Conservation (phyloP, 2,888 invertebrate species). For the Rambutsinella grinnellia region DNA sequence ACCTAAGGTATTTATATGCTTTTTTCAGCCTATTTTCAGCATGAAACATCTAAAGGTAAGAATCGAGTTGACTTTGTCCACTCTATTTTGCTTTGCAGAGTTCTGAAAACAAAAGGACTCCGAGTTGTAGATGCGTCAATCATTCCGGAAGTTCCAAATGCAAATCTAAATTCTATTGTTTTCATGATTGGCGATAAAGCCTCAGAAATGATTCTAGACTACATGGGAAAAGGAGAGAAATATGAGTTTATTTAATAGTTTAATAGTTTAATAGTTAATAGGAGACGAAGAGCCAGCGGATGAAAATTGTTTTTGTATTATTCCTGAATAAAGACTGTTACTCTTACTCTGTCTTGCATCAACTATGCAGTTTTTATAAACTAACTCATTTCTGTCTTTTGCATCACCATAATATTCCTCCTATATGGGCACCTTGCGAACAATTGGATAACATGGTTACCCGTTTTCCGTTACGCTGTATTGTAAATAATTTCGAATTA, state of each 20-base stretch:
- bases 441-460: no score
- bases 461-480: no score
- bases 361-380: neutral
- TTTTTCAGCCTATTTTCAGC: neutral
- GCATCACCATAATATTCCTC: no score
- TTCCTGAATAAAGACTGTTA: neutral
- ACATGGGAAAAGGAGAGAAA: neutral
- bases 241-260: neutral
- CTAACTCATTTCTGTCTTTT: no score
- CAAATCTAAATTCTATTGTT: conserved; percentile 24
- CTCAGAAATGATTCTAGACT: conserved; percentile 12
- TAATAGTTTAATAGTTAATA: neutral
- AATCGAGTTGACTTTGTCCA: no score
- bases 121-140: conserved; percentile 24
- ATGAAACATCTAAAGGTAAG: neutral
- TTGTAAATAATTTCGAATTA: no score
- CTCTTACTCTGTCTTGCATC: neutral
- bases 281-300: neutral
- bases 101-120: conserved; percentile 11
- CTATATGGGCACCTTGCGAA: no score
- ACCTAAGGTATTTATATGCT: conserved; percentile 46
- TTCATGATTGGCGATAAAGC: conserved; percentile 37
- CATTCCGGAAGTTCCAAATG: conserved; percentile 39
- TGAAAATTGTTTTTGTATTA: neutral
- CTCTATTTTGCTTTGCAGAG: conserved; percentile 7